These are phyloP conservation scores for Drosophila malerkotliana DNA, from an alignment of 1,140 invertebrate genomes.

Conservation along the genomic window DNA sequence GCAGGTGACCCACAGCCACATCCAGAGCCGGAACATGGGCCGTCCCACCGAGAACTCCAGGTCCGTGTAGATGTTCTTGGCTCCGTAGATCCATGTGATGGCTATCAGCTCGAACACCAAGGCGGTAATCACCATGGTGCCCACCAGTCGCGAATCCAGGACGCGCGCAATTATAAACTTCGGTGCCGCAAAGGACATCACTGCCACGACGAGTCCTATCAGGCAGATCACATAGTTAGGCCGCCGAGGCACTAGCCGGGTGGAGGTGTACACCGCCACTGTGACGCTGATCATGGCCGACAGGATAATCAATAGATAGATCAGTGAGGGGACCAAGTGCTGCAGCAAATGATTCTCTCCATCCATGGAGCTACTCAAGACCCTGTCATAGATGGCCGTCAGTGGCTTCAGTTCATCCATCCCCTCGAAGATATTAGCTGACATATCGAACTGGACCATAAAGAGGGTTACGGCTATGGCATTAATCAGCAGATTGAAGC, in stretches of 20 bases:
- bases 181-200: slow-evolving; percentile 73
- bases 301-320: slow-evolving; percentile 70
- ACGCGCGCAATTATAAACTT: slow-evolving; percentile 75
- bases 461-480: slow-evolving; percentile 81
- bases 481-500: slow-evolving; percentile 81
- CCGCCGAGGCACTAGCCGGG: slow-evolving; percentile 70
- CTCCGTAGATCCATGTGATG: slow-evolving; percentile 82
- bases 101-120: slow-evolving; percentile 81
- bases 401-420: slow-evolving; percentile 80
- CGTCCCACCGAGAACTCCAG: slow-evolving; percentile 82
- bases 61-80: slow-evolving; percentile 83
- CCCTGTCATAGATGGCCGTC: slow-evolving; percentile 79
- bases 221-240: slow-evolving; percentile 82
- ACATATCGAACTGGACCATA: slow-evolving; percentile 80
- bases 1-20: slow-evolving; percentile 76
- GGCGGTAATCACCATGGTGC: slow-evolving; percentile 74
- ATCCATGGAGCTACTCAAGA: slow-evolving; percentile 43
- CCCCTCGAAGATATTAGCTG: slow-evolving; percentile 48
- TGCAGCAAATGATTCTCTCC: slow-evolving; percentile 42
- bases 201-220: slow-evolving; percentile 71
- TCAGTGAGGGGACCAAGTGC: slow-evolving; percentile 68
- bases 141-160: slow-evolving; percentile 76
- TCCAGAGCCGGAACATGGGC: slow-evolving; percentile 80
- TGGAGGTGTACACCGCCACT: slow-evolving; percentile 76
- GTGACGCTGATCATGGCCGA: slow-evolving; percentile 72